Evolutionary conservation across 2,113 vertebrate genomes (phyloP).

Genomic region (Heloderma charlesbogerti): DNA sequence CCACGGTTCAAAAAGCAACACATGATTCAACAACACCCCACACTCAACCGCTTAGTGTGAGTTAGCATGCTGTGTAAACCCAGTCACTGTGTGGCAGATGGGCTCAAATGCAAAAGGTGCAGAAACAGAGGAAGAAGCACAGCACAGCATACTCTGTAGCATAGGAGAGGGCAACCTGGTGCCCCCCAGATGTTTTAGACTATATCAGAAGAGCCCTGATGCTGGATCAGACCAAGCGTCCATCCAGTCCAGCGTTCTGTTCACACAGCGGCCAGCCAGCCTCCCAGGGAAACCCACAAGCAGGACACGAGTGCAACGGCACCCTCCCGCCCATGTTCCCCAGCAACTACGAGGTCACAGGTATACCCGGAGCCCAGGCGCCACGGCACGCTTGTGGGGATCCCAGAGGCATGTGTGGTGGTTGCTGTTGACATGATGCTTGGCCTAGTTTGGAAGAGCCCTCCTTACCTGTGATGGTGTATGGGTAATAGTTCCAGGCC

Average conservation of each 20-base stretch:
- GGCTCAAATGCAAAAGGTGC: background rate
- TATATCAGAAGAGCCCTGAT: background rate
- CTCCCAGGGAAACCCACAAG: too few species aligned
- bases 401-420: background rate
- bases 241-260: background rate
- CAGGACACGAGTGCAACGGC: too few species aligned
- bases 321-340: too few species aligned
- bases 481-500: slow-evolving; percentile 83
- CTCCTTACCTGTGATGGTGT: slow-evolving; percentile 79
- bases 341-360: too few species aligned
- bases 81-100: background rate
- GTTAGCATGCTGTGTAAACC: too few species aligned
- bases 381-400: background rate
- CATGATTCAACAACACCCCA: too few species aligned
- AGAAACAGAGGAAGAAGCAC: background rate
- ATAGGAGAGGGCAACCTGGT: background rate
- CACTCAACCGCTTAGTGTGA: too few species aligned
- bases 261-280: too few species aligned
- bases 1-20: too few species aligned
- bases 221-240: too few species aligned
- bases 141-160: background rate
- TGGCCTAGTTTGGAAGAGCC: background rate
- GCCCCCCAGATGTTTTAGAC: background rate
- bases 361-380: too few species aligned
- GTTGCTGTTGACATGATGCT: too few species aligned